phyloP scores from a whole-genome alignment of 2,113 vertebrate genomes.

The Oreocharis arfaki region DNA sequence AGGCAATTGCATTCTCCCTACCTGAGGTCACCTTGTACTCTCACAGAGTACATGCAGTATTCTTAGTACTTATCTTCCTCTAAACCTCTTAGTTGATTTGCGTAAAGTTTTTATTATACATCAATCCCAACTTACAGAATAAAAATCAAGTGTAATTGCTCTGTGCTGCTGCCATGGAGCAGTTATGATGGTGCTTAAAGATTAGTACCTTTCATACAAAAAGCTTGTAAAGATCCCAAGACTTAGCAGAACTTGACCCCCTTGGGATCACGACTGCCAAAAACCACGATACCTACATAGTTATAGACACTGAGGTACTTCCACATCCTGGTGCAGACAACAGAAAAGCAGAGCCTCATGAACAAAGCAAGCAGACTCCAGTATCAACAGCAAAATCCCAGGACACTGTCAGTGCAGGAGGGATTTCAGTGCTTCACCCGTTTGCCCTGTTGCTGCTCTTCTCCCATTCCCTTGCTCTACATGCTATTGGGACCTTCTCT shows the following conservation, averaged over 20 bases:
- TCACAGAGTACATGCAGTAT: not conserved
- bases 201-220: not conserved
- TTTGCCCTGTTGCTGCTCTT: not conserved
- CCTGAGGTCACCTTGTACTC: not conserved
- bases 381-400: not conserved
- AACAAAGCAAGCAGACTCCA: not conserved
- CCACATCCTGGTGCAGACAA: accelerated
- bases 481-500: not conserved
- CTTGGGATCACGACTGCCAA: not conserved
- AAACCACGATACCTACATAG: not conserved
- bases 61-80: not conserved
- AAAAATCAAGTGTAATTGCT: not conserved
- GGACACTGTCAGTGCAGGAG: not conserved
- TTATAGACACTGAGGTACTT: not conserved
- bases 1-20: not conserved
- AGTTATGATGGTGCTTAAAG: not conserved
- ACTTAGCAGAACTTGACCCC: not conserved
- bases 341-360: not conserved
- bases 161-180: not conserved
- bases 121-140: not conserved
- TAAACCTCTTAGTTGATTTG: not conserved
- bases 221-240: not conserved
- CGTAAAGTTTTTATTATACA: not conserved
- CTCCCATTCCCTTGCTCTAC: not conserved
- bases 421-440: not conserved